Percentiles rank a stretch among this genome's conserved stretches.
Conservation (phyloP, 2,113 vertebrate genomes). For the Cyrtonyx montezumae region DNA sequence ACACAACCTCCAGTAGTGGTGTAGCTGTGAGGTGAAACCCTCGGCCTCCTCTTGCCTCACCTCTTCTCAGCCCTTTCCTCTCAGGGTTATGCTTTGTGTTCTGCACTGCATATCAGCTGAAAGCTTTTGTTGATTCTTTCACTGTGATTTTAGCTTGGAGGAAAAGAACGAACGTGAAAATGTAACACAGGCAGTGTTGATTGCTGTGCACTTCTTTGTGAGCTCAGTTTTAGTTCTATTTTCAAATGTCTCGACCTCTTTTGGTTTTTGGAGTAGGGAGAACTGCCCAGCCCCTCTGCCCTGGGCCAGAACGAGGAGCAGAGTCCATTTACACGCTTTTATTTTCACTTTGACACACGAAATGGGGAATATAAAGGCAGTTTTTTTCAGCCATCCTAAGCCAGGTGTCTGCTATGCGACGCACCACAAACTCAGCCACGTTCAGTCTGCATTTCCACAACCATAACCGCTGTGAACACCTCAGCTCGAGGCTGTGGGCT, state of each 20-base stretch:
- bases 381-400: background rate
- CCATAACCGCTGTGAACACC: background rate
- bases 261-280: background rate
- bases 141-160: fast-evolving
- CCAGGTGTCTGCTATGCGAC: background rate
- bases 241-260: background rate
- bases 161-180: background rate
- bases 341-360: background rate
- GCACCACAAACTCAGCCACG: background rate
- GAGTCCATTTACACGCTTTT: background rate
- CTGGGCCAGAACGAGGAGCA: background rate
- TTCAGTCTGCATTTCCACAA: background rate
- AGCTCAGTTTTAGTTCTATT: background rate
- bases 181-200: fast-evolving
- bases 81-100: background rate
- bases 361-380: background rate
- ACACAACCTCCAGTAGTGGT: fast-evolving
- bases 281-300: background rate
- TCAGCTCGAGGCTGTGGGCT: constrained; percentile 37
- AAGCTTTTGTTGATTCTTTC: fast-evolving
- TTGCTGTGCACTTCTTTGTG: fast-evolving
- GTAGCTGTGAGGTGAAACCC: background rate
- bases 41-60: fast-evolving
- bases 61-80: background rate
- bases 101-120: background rate